phyloP scores from a whole-genome alignment of 2,888 invertebrate genomes.

The Drosophila meridiana region DNA sequence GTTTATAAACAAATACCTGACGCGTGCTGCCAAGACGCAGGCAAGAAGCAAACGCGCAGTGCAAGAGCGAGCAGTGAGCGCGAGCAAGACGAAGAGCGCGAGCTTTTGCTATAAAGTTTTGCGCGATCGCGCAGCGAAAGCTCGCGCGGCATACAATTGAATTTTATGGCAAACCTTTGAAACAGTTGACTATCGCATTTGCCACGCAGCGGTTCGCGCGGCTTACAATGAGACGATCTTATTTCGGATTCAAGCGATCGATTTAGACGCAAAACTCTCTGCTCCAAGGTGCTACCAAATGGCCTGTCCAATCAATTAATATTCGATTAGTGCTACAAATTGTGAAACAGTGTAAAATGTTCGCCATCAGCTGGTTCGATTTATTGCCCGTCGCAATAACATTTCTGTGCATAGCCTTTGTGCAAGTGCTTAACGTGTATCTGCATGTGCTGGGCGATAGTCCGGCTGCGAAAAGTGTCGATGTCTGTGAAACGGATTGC shows the following conservation, averaged over 20 bases:
- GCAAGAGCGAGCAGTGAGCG: slow-evolving; percentile 9
- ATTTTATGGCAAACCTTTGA: slow-evolving; percentile 34
- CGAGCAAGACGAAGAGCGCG: background rate
- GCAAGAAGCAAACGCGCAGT: background rate
- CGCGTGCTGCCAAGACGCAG: slow-evolving; percentile 52
- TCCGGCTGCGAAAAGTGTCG: slow-evolving; percentile 16
- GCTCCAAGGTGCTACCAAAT: slow-evolving; percentile 11
- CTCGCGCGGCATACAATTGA: background rate
- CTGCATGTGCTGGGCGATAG: slow-evolving; percentile 56
- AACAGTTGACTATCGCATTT: slow-evolving; percentile 54
- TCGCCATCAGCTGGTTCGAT: slow-evolving; percentile 81
- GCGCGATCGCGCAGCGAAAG: slow-evolving; percentile 30
- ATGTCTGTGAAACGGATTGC: slow-evolving; percentile 39
- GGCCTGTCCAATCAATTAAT: slow-evolving; percentile 36
- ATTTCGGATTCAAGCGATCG: slow-evolving; percentile 13
- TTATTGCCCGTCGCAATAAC: slow-evolving; percentile 69
- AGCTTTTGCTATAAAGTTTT: slow-evolving; percentile 57
- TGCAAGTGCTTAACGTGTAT: slow-evolving; percentile 73
- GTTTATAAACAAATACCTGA: slow-evolving; percentile 73
- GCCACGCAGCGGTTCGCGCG: slow-evolving; percentile 39
- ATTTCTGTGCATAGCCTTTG: slow-evolving; percentile 59
- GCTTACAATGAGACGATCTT: slow-evolving; percentile 24
- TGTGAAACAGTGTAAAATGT: slow-evolving; percentile 50
- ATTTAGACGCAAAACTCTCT: slow-evolving; percentile 1
- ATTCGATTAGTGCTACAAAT: slow-evolving; percentile 1